Percentiles rank a stretch among this genome's conserved stretches.
These are phyloP conservation scores for Holothuria scabra DNA, from an alignment of 53 echinoderm and acorn worm genomes.

Conservation along the genomic window DNA sequence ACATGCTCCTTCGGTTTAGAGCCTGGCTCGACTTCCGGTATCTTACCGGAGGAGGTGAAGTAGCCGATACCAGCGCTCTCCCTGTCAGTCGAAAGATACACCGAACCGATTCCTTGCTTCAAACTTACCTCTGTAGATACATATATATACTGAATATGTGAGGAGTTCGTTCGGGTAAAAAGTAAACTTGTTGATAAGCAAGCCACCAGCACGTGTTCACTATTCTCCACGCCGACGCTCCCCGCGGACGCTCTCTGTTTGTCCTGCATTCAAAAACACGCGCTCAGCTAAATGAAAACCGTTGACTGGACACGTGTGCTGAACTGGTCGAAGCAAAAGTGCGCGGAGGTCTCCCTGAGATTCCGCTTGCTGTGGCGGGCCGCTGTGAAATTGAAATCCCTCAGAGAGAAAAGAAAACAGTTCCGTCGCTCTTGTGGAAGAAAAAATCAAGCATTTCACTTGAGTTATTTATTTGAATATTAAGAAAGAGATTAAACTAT, in stretches of 20 bases:
- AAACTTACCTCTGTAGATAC: not conserved
- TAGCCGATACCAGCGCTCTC: too few species aligned
- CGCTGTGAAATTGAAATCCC: constrained; percentile 21
- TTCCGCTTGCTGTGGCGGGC: constrained; percentile 3
- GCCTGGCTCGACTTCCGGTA: too few species aligned
- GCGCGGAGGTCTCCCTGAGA: not conserved
- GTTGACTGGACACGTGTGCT: constrained; percentile 16
- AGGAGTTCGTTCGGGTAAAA: constrained; percentile 14
- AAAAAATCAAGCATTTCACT: constrained; percentile 25
- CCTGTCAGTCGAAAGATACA: too few species aligned
- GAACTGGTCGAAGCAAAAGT: constrained; percentile 26
- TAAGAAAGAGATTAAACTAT: not conserved
- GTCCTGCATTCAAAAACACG: constrained; percentile 41
- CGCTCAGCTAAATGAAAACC: constrained; percentile 37
- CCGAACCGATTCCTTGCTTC: too few species aligned
- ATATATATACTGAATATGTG: constrained; percentile 21
- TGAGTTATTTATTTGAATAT: constrained; percentile 23
- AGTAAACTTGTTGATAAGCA: constrained; percentile 45
- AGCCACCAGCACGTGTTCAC: constrained; percentile 26
- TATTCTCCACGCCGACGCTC: not conserved
- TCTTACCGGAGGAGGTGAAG: too few species aligned
- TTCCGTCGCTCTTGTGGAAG: not conserved
- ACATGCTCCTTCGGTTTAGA: too few species aligned
- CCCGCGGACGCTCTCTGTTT: constrained; percentile 34
- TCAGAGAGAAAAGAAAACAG: constrained; percentile 32